Evolutionary conservation across 23 tunicate species (phyloP), one percentile per base, ranked within the genome.

Genomic region (Ascidia mentula): DNA sequence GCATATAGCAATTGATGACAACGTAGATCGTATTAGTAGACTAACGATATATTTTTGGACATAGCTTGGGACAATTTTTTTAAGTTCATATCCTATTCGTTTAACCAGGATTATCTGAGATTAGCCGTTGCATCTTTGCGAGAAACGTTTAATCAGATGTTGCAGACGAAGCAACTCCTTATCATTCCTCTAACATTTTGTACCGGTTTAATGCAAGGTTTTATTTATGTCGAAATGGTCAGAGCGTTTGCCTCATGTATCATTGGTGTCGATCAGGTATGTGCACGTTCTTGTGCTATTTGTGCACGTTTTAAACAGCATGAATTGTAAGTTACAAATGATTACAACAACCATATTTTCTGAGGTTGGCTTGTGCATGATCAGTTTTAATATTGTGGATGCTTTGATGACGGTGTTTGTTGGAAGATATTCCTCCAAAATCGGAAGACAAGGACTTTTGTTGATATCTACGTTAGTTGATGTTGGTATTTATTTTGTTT

Each of bases 321-420:
- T n/a, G n/a, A n/a, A n/a, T n/a, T n/a, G n/a, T n/a, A n/a, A n/a
- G n/a, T n/a, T n/a, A n/a, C n/a, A n/a, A n/a, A n/a, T n/a, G n/a
- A n/a, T n/a, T n/a, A n/a, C n/a, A n/a, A n/a, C n/a, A n/a, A n/a
- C n/a, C n/a, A n/a, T n/a, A n/a, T n/a, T n/a, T n/a, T n/a, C n/a
- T n/a, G n/a, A 74, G 78, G 78, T 74, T 35, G 78, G 78, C 20
- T 46, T 74, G 1, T 74, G 78, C 46, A 2, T 74, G 1, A 31
- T 39, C 17, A 31, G 37, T 32, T 37, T 30, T 6, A 35, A 18
- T 31, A 36, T 28, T 26, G 12, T 13, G 26, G 46, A 74, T 31
- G 78, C 78, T 26, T 26, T 74, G 9, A 3, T 74, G 12, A 36
- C 46, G 6, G 37, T 6, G 28, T 74, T 74, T 31, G 22, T 37